These are phyloP conservation scores for Protomyctophum bolini DNA, from an alignment of 2,113 vertebrate species.

Conservation along the genomic window DNA sequence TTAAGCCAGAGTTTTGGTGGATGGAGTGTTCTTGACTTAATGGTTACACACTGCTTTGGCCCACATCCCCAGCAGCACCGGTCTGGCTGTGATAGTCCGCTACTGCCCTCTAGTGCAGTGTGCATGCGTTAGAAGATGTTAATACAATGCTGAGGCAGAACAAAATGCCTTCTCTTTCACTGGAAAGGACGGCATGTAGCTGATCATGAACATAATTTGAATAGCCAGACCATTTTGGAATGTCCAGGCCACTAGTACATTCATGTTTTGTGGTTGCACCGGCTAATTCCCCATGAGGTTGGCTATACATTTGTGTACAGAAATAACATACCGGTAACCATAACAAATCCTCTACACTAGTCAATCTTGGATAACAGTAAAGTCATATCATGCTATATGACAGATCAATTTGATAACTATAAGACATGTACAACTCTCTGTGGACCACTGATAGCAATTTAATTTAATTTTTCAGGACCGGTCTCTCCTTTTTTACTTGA, in stretches of 20 bases:
- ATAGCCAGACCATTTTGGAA: not conserved
- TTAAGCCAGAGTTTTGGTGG: slow-evolving; percentile 46
- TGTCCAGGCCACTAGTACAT: not conserved
- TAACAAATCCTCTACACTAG: not conserved
- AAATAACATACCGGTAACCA: not conserved
- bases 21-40: slow-evolving; percentile 33
- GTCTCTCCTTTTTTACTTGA: not conserved
- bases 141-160: not conserved
- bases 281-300: not conserved
- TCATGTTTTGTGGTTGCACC: too few species aligned
- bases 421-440: too few species aligned
- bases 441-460: not conserved
- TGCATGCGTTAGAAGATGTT: slow-evolving; percentile 4
- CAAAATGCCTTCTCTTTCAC: not conserved
- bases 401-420: too few species aligned
- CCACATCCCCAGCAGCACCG: not conserved
- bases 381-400: too few species aligned
- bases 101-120: slow-evolving; percentile 78
- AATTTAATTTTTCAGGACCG: not conserved
- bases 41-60: slow-evolving; percentile 17
- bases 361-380: not conserved
- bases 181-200: not conserved
- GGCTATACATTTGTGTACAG: not conserved
- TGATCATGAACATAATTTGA: not conserved
- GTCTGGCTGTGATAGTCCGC: slow-evolving; percentile 45